Evolutionary conservation across 37 sponge, comb jelly and placozoan genomes (phyloP).

Genomic region (Crambe crambe): DNA sequence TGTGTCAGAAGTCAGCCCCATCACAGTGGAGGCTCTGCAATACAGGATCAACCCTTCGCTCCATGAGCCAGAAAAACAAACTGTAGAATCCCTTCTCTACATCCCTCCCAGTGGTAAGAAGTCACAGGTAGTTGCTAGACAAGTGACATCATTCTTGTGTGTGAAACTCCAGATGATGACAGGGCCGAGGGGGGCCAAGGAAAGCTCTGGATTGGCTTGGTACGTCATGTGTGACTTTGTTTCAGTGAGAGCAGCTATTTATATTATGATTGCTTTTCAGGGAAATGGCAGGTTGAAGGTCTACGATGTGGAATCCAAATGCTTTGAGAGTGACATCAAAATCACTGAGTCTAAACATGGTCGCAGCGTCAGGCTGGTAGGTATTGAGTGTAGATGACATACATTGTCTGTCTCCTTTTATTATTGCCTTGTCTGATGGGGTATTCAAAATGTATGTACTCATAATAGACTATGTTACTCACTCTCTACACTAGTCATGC

Average conservation of each 20-base stretch:
- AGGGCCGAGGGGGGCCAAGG: conserved; percentile 53
- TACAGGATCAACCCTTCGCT: conserved; percentile 76
- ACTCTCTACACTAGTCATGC: conserved; percentile 45
- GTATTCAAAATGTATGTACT: neutral
- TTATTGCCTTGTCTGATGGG: neutral
- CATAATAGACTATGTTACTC: neutral
- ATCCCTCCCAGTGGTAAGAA: conserved; percentile 55
- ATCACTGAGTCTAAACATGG: conserved; percentile 57
- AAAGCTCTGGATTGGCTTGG: conserved; percentile 82
- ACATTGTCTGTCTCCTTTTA: neutral
- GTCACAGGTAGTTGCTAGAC: neutral
- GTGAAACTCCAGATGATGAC: conserved; percentile 6
- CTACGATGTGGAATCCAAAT: conserved; percentile 69
- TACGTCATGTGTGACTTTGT: conserved; percentile 33
- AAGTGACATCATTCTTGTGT: neutral
- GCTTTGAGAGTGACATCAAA: conserved; percentile 74
- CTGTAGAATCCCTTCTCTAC: conserved; percentile 75
- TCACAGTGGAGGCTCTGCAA: conserved; percentile 60
- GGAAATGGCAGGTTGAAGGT: conserved; percentile 79
- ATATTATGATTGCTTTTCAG: too few relatives aligned
- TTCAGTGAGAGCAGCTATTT: too few relatives aligned
- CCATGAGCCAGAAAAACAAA: conserved; percentile 54
- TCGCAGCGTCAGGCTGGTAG: conserved; percentile 61
- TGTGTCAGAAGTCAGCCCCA: conserved; percentile 34
- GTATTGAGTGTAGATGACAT: neutral